Percentiles rank a stretch among this genome's conserved stretches.
Conservation (phyloP, 1,140 invertebrate species). For the Lasioglossum albipes region DNA sequence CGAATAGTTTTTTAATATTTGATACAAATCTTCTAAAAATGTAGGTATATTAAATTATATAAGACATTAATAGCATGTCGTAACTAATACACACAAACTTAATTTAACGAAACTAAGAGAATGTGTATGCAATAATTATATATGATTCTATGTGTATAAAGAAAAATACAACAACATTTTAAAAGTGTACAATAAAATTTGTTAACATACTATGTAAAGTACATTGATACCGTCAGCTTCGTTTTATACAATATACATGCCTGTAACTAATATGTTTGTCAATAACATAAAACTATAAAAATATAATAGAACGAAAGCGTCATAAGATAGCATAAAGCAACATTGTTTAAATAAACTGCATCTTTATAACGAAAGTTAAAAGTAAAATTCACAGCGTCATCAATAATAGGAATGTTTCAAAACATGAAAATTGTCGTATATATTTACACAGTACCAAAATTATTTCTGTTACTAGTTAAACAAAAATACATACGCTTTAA, state of each 20-base stretch:
- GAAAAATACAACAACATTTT: constrained; percentile 22
- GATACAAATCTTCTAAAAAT: background rate
- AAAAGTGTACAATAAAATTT: constrained; percentile 20
- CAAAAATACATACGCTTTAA: constrained; percentile 39
- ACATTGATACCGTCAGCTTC: background rate
- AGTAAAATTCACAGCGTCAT: constrained; percentile 14
- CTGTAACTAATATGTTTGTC: constrained; percentile 18
- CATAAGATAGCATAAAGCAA: constrained; percentile 34
- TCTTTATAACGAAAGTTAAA: constrained; percentile 17
- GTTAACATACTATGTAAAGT: constrained; percentile 23
- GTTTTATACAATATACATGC: constrained; percentile 31
- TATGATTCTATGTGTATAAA: constrained; percentile 28
- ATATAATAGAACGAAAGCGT: constrained; percentile 36
- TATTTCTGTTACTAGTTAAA: constrained; percentile 56
- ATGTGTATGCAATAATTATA: constrained; percentile 26
- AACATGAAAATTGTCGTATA: constrained; percentile 26
- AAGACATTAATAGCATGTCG: constrained; percentile 7
- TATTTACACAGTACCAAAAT: constrained; percentile 54
- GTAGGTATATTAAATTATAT: constrained; percentile 6
- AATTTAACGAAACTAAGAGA: constrained; percentile 36
- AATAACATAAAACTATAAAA: constrained; percentile 31
- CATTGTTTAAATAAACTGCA: constrained; percentile 22
- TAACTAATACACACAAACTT: constrained; percentile 13
- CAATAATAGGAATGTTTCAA: constrained; percentile 11
- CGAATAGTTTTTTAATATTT: background rate